Conservation (phyloP, 1,140 invertebrate genomes). For the Contarinia nasturtii region DNA sequence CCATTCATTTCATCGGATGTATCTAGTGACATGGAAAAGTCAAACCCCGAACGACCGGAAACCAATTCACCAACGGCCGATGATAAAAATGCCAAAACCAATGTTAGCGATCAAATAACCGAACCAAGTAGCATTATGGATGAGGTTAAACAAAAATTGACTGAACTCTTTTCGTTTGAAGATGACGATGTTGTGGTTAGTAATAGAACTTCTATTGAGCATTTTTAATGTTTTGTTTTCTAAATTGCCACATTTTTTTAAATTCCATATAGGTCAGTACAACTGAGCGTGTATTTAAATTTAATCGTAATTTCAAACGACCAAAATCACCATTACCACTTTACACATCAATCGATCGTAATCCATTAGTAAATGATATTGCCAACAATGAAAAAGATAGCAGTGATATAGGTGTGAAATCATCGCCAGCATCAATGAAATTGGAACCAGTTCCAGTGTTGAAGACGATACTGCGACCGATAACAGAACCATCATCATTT, state of each 20-base stretch:
- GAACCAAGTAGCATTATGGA: constrained; percentile 11
- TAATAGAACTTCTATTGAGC: too few relatives aligned
- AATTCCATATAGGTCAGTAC: too few relatives aligned
- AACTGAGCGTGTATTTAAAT: not conserved
- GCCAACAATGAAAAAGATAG: constrained; percentile 6
- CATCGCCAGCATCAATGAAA: constrained; percentile 2
- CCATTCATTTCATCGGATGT: not conserved
- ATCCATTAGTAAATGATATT: not conserved
- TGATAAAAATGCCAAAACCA: not conserved
- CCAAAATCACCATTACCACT: not conserved
- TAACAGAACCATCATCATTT: constrained; percentile 10
- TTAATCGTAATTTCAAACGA: too few relatives aligned
- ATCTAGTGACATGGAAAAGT: not conserved
- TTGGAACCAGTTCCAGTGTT: constrained; percentile 8
- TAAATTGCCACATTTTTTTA: too few relatives aligned
- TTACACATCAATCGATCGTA: not conserved
- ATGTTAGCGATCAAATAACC: not conserved
- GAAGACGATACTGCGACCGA: constrained; percentile 11
- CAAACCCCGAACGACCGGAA: not conserved
- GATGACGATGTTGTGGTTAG: constrained; percentile 8
- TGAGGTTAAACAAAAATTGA: constrained; percentile 19
- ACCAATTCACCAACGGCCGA: not conserved
- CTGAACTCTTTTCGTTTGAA: constrained; percentile 19
- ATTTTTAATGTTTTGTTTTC: too few relatives aligned
- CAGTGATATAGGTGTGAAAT: constrained; percentile 9